phyloP scores from a whole-genome alignment of 2,113 vertebrate species.

The Cavia aperea region DNA sequence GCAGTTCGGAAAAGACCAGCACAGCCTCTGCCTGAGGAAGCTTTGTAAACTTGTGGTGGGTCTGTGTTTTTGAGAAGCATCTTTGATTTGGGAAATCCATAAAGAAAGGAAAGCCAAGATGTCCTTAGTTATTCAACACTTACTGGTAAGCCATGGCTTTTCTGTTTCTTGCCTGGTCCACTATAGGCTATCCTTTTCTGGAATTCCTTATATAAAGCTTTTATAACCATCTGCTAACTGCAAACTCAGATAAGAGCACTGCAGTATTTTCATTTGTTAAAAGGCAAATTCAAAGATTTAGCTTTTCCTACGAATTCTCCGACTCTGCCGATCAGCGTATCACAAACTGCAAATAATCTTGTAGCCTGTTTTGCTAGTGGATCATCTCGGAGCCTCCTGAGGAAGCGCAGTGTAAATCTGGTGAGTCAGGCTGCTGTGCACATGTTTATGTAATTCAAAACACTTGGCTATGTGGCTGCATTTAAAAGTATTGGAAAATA shows the following conservation, averaged over 20 bases:
- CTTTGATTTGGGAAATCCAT: neutral
- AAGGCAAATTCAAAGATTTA: neutral
- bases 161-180: neutral
- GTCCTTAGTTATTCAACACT: neutral
- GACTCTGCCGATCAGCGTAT: neutral
- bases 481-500: constrained; percentile 47
- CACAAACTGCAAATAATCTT: neutral
- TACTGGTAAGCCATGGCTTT: constrained; percentile 12
- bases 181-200: neutral
- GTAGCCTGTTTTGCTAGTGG: neutral
- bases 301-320: constrained; percentile 12
- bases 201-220: constrained; percentile 29
- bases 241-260: neutral
- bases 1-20: neutral
- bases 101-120: constrained; percentile 31
- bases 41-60: neutral
- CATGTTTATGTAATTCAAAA: constrained; percentile 18
- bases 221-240: constrained; percentile 28
- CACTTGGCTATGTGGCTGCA: neutral
- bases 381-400: neutral
- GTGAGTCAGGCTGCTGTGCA: neutral
- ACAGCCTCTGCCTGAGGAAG: neutral
- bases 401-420: constrained; percentile 19
- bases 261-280: neutral
- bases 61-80: neutral